phyloP scores from a whole-genome alignment of 2,797 vertebrate species.

The Telmatherina bonti region DNA sequence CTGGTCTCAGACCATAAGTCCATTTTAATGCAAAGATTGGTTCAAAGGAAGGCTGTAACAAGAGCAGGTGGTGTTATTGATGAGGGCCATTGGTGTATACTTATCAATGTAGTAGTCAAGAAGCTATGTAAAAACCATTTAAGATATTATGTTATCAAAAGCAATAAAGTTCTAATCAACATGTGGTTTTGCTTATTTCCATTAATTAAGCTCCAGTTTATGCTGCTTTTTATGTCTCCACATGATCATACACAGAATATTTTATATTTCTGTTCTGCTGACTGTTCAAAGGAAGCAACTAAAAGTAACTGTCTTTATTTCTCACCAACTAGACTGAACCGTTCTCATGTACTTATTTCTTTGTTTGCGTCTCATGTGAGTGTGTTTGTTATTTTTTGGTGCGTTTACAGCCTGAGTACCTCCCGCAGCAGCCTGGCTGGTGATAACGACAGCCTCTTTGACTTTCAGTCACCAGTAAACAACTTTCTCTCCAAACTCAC shows the following conservation, averaged over 20 bases:
- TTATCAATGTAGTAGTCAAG: background rate
- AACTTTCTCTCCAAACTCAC: slow-evolving; percentile 86
- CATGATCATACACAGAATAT: background rate
- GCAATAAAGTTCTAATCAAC: background rate
- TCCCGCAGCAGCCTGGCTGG: slow-evolving; percentile 80
- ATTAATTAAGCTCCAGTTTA: background rate
- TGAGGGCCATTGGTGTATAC: too few species aligned
- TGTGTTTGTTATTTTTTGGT: background rate
- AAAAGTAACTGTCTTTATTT: background rate
- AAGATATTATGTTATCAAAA: background rate
- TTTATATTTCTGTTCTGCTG: background rate
- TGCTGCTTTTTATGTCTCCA: background rate
- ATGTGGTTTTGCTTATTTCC: background rate
- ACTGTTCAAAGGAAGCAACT: background rate
- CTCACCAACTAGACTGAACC: background rate
- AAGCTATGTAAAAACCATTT: background rate
- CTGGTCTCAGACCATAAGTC: too few species aligned
- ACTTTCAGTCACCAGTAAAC: slow-evolving; percentile 82
- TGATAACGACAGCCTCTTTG: slow-evolving; percentile 77
- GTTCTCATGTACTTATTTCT: background rate
- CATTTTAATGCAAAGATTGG: background rate
- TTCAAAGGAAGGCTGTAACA: background rate
- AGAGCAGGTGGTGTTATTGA: background rate
- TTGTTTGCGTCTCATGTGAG: background rate
- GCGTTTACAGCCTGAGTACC: slow-evolving; percentile 78